These are phyloP conservation scores for Daubentonia madagascariensis DNA, from an alignment of 2,113 vertebrate genomes.

Conservation along the genomic window DNA sequence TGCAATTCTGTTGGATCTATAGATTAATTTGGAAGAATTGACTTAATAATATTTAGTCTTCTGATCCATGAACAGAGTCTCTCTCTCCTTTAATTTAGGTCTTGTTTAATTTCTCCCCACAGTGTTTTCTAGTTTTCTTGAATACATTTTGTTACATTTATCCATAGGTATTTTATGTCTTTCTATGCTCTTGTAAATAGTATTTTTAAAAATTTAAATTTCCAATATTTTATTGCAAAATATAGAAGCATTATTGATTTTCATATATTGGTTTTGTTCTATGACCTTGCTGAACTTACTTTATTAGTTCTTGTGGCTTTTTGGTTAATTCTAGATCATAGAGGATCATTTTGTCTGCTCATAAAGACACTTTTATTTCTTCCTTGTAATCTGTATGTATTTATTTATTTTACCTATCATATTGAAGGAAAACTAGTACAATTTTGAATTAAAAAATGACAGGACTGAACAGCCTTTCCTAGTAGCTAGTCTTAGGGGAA, in stretches of 20 bases:
- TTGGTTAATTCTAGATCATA: background rate
- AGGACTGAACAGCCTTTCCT: background rate
- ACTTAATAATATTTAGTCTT: constrained; percentile 22
- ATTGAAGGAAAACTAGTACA: background rate
- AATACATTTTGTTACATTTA: constrained; percentile 22
- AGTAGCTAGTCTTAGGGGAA: background rate
- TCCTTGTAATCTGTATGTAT: background rate
- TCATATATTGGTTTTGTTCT: background rate
- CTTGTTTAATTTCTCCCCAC: background rate
- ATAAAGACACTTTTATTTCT: background rate
- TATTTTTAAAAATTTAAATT: constrained; percentile 17
- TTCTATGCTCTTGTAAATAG: background rate
- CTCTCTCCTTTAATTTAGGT: background rate
- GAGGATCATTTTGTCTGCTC: background rate
- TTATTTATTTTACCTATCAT: background rate
- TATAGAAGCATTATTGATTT: background rate
- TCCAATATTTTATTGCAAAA: background rate
- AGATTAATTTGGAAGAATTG: background rate
- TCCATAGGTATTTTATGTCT: background rate
- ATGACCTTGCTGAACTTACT: background rate
- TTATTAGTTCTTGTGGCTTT: background rate
- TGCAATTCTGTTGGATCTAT: background rate
- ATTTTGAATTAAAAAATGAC: background rate
- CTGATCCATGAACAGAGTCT: background rate
- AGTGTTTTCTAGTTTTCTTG: background rate